phyloP scores from a whole-genome alignment of 2,113 vertebrate genomes.

The Charadrius vociferus region DNA sequence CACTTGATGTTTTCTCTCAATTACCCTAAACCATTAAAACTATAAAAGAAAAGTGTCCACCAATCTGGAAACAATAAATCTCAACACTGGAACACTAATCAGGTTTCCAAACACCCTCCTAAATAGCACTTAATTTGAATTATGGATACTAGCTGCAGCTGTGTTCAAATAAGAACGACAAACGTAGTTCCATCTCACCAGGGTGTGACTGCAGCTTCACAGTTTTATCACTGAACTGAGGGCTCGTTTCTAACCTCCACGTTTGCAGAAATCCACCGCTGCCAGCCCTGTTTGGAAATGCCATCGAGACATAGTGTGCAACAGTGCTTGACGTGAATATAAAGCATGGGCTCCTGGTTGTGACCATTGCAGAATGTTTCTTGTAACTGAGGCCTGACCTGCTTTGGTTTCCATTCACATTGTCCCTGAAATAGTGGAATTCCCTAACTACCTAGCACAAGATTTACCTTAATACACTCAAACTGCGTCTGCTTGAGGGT shows the following conservation, averaged over 20 bases:
- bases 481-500: background rate
- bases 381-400: background rate
- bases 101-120: constrained; percentile 13
- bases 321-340: background rate
- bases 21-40: constrained; percentile 23
- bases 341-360: background rate
- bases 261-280: background rate
- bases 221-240: background rate
- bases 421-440: background rate
- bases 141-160: constrained; percentile 53
- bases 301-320: background rate
- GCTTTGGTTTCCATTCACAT: background rate
- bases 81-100: constrained; percentile 25
- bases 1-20: background rate
- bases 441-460: background rate
- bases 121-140: constrained; percentile 54
- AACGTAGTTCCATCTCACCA: background rate
- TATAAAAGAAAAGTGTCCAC: constrained; percentile 21
- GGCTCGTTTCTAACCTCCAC: fast-evolving
- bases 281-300: background rate
- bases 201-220: background rate
- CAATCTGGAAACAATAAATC: constrained; percentile 63
- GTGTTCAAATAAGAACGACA: background rate
- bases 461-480: background rate
- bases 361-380: background rate